phyloP scores from a whole-genome alignment of 2,113 vertebrate genomes.

The Epinephelus moara region DNA sequence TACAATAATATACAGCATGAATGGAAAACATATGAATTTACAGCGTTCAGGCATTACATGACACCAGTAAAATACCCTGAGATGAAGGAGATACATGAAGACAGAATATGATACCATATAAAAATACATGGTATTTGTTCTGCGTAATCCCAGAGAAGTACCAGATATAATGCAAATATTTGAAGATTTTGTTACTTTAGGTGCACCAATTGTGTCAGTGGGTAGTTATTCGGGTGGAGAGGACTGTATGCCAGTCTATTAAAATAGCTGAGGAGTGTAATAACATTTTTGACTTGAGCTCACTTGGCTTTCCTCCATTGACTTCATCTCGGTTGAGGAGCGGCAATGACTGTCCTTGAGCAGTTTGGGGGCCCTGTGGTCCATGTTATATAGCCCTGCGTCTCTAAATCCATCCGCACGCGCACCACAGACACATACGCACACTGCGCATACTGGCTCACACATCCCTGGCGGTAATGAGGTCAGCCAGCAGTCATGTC shows the following conservation, averaged over 20 bases:
- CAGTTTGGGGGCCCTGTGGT: slow-evolving; percentile 46
- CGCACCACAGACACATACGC: slow-evolving; percentile 57
- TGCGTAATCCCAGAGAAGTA: not conserved
- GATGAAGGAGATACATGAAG: not conserved
- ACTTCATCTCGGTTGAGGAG: slow-evolving; percentile 58
- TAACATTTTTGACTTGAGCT: slow-evolving; percentile 32
- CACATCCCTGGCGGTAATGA: slow-evolving; percentile 47
- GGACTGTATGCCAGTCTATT: slow-evolving; percentile 33
- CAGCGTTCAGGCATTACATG: not conserved
- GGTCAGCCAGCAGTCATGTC: slow-evolving; percentile 77
- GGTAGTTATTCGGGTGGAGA: slow-evolving; percentile 17
- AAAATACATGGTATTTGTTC: not conserved
- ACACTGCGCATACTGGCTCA: slow-evolving; percentile 39
- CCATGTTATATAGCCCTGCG: slow-evolving; percentile 32
- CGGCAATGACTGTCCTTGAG: slow-evolving; percentile 59
- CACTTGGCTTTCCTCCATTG: slow-evolving; percentile 46
- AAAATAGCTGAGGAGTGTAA: slow-evolving; percentile 48
- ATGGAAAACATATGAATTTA: not conserved
- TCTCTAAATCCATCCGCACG: slow-evolving; percentile 64
- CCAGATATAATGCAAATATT: slow-evolving; percentile 11
- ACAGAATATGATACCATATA: not conserved
- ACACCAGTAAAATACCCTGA: not conserved
- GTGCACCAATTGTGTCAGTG: not conserved
- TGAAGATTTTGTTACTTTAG: not conserved
- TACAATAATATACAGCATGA: too few species aligned